Base-by-base conservation (phyloP, 1,140 invertebrate species). In the Eriocheir sinensis region DNA sequence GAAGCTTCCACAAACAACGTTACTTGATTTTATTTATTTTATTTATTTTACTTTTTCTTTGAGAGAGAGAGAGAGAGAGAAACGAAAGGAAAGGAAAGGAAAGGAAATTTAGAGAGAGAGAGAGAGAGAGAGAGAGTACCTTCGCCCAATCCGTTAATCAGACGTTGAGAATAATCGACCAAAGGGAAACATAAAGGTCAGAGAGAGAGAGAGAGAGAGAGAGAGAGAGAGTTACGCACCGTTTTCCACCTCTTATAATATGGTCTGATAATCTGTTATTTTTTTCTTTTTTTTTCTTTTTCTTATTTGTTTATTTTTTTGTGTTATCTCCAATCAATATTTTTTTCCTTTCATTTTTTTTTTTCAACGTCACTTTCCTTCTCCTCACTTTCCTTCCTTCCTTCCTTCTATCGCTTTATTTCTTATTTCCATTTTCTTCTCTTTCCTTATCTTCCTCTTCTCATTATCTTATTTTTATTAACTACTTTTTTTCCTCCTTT, bases 141-240 rank as follows among this genome's bases (percentile, higher is more conserved):
- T 27, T 9, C 6, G 36, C n/a, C 6, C n/a, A 34, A 83, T 9
- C 9, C 81, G 8, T 27, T 12, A 30, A 83, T 83, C n/a, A 83
- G 81, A 72, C 60, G 12, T 9, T 83, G 81, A 83, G 8, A n/a
- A 34, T 12, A 83, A 30, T 8, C 6, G n/a, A 83, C 81, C n/a
- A 83, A n/a, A 83, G 8, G 81, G 8, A 6, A 83, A 6, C 8
- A 83, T 27, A 30, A 8, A 34, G 36, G 81, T 30, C n/a, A 83
- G 81, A 83, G 81, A 83, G 81, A 83, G 81, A 83, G 81, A 83
- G 81, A 83, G n/a, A n/a, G n/a, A n/a, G n/a, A n/a, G n/a, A n/a
- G n/a, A n/a, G n/a, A n/a, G n/a, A n/a, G n/a, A n/a, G n/a, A n/a
- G n/a, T n/a, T n/a, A n/a, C n/a, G n/a, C n/a, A n/a, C n/a, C n/a